phyloP scores from a whole-genome alignment of 2,888 invertebrate species.

The Lochmaea crataegi region DNA sequence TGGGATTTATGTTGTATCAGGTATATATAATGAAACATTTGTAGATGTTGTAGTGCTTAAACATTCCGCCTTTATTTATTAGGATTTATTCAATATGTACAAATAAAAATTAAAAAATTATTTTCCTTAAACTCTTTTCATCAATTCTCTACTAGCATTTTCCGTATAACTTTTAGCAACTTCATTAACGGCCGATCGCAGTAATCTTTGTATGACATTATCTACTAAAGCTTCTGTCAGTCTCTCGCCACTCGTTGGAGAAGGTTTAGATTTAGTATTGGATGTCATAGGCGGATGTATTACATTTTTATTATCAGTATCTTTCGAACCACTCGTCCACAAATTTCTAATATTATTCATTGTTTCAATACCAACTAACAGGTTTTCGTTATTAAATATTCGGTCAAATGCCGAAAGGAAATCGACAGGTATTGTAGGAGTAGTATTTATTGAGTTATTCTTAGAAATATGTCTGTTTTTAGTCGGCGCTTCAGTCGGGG shows the following conservation, averaged over 20 bases:
- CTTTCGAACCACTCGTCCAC: background rate
- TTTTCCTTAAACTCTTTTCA: no score
- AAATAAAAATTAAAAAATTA: no score
- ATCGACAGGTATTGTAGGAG: background rate
- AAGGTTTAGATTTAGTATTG: background rate
- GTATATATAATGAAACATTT: no score
- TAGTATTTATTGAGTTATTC: background rate
- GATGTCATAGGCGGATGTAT: background rate
- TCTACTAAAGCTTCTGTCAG: background rate
- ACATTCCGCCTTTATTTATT: no score
- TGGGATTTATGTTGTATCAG: no score
- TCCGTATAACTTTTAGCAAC: background rate
- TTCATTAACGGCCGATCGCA: background rate
- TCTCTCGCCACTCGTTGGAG: background rate
- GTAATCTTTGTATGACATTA: background rate
- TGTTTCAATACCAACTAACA: background rate
- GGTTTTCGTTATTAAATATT: background rate
- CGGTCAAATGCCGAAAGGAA: background rate
- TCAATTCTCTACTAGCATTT: background rate
- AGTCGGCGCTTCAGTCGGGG: background rate
- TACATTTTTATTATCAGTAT: background rate
- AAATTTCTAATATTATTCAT: background rate
- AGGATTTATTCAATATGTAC: no score
- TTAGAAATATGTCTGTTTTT: background rate
- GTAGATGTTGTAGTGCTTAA: no score